Percentiles rank a stretch among this genome's conserved stretches.
Evolutionary conservation across 2,113 vertebrate species (phyloP).

Genomic region (Hystrix brachyura): DNA sequence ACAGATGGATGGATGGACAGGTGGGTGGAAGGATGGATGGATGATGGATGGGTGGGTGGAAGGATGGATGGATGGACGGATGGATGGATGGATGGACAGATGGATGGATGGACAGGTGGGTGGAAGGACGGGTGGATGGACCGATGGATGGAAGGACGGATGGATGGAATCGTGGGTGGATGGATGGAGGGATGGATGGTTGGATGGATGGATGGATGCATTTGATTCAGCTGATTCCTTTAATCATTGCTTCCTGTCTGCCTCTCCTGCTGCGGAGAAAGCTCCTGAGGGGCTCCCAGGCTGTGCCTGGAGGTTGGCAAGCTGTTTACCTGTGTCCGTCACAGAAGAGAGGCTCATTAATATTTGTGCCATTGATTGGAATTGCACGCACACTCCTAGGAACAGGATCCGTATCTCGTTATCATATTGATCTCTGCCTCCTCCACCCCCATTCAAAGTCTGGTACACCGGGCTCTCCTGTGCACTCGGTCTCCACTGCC

Average conservation of each 20-base stretch:
- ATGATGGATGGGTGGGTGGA: too few relatives aligned
- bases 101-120: too few relatives aligned
- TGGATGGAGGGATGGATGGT: too few relatives aligned
- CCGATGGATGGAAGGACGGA: accelerated
- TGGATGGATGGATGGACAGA: too few relatives aligned
- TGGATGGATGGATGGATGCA: accelerated
- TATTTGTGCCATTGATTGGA: background rate
- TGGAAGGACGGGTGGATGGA: too few relatives aligned
- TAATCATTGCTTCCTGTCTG: too few relatives aligned
- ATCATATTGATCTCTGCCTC: background rate
- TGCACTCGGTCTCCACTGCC: accelerated
- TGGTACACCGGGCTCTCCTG: background rate
- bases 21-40: too few relatives aligned
- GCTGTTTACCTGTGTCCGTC: background rate
- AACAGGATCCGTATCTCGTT: background rate
- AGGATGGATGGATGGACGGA: background rate
- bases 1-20: background rate
- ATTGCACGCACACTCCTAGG: background rate
- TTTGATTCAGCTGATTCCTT: background rate
- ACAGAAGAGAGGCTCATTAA: background rate
- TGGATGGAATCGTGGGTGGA: too few relatives aligned
- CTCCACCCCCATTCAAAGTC: background rate
- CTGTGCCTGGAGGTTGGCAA: background rate
- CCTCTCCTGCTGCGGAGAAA: accelerated
- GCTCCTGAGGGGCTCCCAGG: background rate